Percentiles rank a stretch among this genome's conserved stretches.
These are phyloP conservation scores for Pangasius djambal DNA, from an alignment of 2,797 vertebrate species.

Conservation along the genomic window DNA sequence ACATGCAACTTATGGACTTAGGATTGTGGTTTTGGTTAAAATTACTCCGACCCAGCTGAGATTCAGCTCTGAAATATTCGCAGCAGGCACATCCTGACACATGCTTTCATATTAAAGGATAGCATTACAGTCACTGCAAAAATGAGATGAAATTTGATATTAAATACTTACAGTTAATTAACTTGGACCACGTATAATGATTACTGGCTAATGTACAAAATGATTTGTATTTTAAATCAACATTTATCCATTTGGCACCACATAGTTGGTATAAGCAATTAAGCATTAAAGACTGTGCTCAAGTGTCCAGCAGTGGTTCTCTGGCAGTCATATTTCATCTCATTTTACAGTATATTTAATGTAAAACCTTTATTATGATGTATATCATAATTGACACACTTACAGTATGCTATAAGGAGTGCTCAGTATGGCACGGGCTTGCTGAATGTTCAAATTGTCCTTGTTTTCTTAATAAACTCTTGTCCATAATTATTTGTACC, in stretches of 20 bases:
- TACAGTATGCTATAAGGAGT: not conserved
- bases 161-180: not conserved
- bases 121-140: not conserved
- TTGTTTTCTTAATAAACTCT: not conserved
- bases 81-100: not conserved
- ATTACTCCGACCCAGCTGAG: not conserved
- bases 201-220: not conserved
- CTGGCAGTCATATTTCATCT: not conserved
- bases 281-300: not conserved
- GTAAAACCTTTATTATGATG: not conserved
- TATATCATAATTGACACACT: not conserved
- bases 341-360: not conserved
- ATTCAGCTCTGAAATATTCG: not conserved
- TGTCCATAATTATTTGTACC: not conserved
- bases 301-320: not conserved
- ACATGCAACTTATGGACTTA: not conserved
- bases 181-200: not conserved
- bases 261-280: not conserved
- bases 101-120: not conserved
- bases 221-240: not conserved
- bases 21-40: not conserved
- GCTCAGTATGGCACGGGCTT: not conserved
- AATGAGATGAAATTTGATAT: not conserved
- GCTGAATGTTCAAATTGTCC: not conserved
- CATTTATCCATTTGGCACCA: not conserved